Conservation (phyloP, 2,888 invertebrate species). For the Ophraella communa region DNA sequence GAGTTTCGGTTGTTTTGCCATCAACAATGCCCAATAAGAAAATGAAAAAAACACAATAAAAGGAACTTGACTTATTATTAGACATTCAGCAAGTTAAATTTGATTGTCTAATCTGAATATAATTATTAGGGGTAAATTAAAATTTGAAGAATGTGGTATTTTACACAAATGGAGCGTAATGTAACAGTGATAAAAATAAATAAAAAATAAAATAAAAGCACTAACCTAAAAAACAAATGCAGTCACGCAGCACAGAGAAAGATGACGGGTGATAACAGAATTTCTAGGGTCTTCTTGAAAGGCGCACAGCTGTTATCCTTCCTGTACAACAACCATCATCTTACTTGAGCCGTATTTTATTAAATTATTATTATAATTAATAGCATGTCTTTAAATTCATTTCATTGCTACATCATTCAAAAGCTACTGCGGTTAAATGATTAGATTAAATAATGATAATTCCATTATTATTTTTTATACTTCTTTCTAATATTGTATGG, state of each 20-base stretch:
- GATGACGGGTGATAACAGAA: conserved; percentile 77
- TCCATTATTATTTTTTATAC: no score
- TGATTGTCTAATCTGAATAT: no score
- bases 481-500: no score
- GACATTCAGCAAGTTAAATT: no score
- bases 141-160: background rate
- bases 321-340: conserved; percentile 62
- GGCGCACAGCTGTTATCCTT: conserved; percentile 72
- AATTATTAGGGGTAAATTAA: no score
- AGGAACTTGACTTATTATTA: no score
- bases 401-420: background rate
- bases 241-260: conserved; percentile 75
- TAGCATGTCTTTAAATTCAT: conserved; percentile 8
- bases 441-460: no score
- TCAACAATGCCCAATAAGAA: no score
- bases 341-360: conserved; percentile 54
- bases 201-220: conserved; percentile 50
- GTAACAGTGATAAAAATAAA: conserved; percentile 1
- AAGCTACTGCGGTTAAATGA: background rate
- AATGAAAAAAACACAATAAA: no score
- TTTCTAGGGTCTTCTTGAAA: conserved; percentile 78
- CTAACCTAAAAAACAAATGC: conserved; percentile 58
- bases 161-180: background rate
- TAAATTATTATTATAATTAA: conserved; percentile 6
- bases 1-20: no score